These are phyloP conservation scores for Amia ocellicauda DNA, from an alignment of 2,113 vertebrate species.

Conservation along the genomic window DNA sequence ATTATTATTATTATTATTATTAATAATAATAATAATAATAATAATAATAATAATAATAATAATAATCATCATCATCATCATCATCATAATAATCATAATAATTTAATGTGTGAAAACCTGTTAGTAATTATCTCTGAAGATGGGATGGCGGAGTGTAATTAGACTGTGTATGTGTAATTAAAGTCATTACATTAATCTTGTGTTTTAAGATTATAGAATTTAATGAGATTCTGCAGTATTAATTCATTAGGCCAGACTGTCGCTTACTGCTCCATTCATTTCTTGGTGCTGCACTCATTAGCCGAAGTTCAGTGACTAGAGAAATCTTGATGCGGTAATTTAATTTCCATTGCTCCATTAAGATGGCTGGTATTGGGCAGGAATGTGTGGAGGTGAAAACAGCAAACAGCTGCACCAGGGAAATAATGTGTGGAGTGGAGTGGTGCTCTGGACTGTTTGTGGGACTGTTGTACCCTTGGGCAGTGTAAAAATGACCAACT, in stretches of 20 bases:
- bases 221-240: conserved; percentile 5
- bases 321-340: background rate
- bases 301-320: background rate
- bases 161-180: conserved; percentile 3
- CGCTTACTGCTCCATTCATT: conserved; percentile 1
- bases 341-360: conserved; percentile 10
- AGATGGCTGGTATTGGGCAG: background rate
- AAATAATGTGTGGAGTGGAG: no score
- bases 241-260: conserved; percentile 8
- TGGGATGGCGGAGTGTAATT: conserved; percentile 1
- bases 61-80: no score
- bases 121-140: conserved; percentile 12
- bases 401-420: no score
- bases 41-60: no score
- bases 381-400: background rate
- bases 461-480: no score
- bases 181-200: conserved; percentile 4
- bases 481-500: no score
- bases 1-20: no score
- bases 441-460: no score
- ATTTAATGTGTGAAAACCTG: background rate
- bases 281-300: background rate
- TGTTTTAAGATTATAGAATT: conserved; percentile 9
- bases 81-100: no score
- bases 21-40: no score